Conservation (phyloP, 1,140 invertebrate species). For the Papilio machaon region DNA sequence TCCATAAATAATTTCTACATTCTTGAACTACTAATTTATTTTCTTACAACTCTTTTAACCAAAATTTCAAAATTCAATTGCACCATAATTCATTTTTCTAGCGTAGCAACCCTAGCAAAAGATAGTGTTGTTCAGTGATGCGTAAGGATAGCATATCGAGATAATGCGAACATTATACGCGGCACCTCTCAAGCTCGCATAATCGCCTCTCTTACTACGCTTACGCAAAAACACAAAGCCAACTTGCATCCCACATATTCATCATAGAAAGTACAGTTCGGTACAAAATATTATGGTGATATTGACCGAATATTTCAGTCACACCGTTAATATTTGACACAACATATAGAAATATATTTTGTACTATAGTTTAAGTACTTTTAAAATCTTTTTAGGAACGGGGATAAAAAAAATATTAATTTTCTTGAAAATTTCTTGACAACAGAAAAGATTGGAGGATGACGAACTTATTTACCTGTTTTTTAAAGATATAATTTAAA, state of each 20-base stretch:
- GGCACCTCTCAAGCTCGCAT: constrained; percentile 68
- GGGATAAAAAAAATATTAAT: too few species aligned
- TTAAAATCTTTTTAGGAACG: too few species aligned
- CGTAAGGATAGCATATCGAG: constrained; percentile 63
- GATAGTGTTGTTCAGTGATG: constrained; percentile 52
- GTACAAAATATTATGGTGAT: constrained; percentile 4
- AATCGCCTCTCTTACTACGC: constrained; percentile 60
- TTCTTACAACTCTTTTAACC: not conserved
- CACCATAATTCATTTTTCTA: constrained; percentile 17
- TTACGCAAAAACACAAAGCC: constrained; percentile 67
- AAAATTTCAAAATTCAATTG: not conserved
- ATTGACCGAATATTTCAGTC: not conserved
- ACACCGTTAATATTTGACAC: not conserved
- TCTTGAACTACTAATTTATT: not conserved
- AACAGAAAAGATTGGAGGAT: too few species aligned
- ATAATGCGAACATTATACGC: constrained; percentile 79
- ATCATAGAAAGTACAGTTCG: constrained; percentile 36
- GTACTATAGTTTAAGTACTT: too few species aligned
- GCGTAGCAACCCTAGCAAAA: constrained; percentile 20
- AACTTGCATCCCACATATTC: constrained; percentile 60
- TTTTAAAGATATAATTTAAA: too few species aligned
- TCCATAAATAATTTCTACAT: too few species aligned
- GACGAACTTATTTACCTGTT: too few species aligned
- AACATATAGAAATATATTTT: too few species aligned
- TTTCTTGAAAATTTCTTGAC: too few species aligned